phyloP scores from a whole-genome alignment of 2,113 vertebrate genomes.

The Pangasianodon hypophthalmus region DNA sequence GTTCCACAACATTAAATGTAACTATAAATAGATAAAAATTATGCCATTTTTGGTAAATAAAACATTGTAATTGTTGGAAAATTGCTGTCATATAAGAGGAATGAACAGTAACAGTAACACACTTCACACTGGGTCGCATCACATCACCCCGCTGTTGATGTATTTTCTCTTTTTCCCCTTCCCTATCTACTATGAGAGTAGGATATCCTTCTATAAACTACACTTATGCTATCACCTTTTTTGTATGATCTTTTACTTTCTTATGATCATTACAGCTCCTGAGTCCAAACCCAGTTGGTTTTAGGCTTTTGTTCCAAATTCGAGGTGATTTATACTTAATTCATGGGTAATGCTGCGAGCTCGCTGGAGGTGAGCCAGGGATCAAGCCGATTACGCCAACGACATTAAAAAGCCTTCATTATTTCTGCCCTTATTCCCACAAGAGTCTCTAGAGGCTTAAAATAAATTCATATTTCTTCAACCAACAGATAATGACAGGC shows the following conservation, averaged over 20 bases:
- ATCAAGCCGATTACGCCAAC: slow-evolving; percentile 47
- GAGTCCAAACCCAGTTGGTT: slow-evolving; percentile 28
- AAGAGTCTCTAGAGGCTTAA: neutral
- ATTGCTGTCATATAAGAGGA: too few species aligned
- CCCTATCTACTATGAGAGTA: neutral
- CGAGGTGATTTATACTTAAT: slow-evolving; percentile 49
- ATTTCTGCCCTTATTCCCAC: slow-evolving; percentile 26
- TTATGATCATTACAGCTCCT: neutral
- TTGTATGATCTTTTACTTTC: neutral
- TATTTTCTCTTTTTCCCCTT: neutral
- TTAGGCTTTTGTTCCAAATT: slow-evolving; percentile 14
- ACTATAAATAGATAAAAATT: neutral
- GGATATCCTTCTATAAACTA: neutral
- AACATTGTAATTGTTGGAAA: neutral
- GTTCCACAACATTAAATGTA: neutral
- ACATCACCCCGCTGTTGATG: neutral
- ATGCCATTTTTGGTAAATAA: neutral
- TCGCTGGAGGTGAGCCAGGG: slow-evolving; percentile 49
- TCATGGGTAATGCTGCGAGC: slow-evolving; percentile 45
- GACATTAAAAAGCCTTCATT: slow-evolving; percentile 50
- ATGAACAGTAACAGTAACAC: neutral
- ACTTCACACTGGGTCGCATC: neutral
- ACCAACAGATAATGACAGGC: slow-evolving; percentile 8
- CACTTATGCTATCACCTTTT: neutral
- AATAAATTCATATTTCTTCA: neutral